Base-by-base conservation (phyloP, 1,140 invertebrate species). In the Bathynomus jamesi region DNA sequence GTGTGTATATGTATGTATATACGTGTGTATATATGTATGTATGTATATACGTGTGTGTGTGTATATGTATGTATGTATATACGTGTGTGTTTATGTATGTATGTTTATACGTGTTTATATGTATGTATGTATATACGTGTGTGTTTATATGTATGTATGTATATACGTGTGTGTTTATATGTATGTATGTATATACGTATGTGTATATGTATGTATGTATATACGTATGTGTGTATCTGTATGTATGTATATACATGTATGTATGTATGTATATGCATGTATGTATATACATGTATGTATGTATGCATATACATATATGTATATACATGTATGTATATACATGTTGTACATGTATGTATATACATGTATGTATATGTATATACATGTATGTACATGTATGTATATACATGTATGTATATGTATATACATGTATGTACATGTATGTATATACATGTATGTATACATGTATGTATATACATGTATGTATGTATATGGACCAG, bases 401-500 rank as follows among this genome's bases (percentile, higher is more conserved):
- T 53, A 53, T 53, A 53, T 53, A 53, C 21, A 53, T 53, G 21
- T 53, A 53, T 53, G 21, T 53, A 53, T 53, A 53, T 53, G 21
- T 53, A 53, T 53, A 53, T 53, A 53, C 21, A 53, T 53, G 21
- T 53, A 53, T 53, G 21, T 53, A 53, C 21, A 53, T 53, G 21
- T 53, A 53, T 53, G 21, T 53, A 53, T 53, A 53, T 53, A 53
- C 21, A 53, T 53, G 21, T 53, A 53, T 53, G 21, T 53, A 53
- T 53, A n/a, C n/a, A n/a, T n/a, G n/a, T n/a, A n/a, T n/a, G n/a
- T n/a, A 53, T 53, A 53, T 53, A 53, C 21, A 53, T 53, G 21
- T 53, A 53, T 53, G 21, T 53, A 53, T 53, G 21, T 53, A 53
- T 53, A 2, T 53, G 21, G 13, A 7, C 27, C 72, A 86, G 82